Evolutionary conservation across 1,140 invertebrate species (phyloP), one percentile per base, ranked within the genome.

Genomic region (Drosophila varians): DNA sequence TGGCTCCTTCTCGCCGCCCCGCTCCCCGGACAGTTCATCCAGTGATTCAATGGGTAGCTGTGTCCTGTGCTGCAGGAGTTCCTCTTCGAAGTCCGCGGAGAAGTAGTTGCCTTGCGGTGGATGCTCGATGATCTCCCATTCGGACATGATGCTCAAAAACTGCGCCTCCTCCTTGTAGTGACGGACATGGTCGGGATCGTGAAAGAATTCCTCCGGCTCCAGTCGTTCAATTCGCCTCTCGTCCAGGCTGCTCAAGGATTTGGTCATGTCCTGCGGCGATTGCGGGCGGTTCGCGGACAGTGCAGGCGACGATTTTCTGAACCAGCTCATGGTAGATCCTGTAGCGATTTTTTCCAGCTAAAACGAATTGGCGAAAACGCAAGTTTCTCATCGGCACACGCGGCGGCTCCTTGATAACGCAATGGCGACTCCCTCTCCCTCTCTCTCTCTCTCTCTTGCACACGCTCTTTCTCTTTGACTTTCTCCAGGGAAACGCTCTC

Each of bases 251-350:
- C 74, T 58, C 8, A 84, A 14, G 2, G 88, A 84, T 26, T 77
- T 87, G 3, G 51, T n/a, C 51, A 46, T 74, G 56, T 71, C 55
- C 1, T 5, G 3, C 1, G 18, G 25, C 3, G 12, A 4, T 40
- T 28, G 42, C 49, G 52, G 72, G 65, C 19, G 86, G 83, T 73
- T 93, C 92, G 36, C 93, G 91, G 45, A 90, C 75, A 79, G 92
- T 92, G 74, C 92, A 91, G 38, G 91, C 91, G 91, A 93, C 92
- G 92, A 93, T 91, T 90, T 94, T 93, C 83, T 94, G 93, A 93
- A 93, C 93, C 93, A 94, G 79, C 91, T 93, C 93, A 93, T 93
- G 93, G 68, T 92, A 90, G 60, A 93, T 93, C 55, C 87, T 91
- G 78, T 83, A 91, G 91, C 93, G 93, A 93, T 93, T 93, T 78